phyloP scores from a whole-genome alignment of 2,113 vertebrate genomes.

The Odocoileus hemionus region DNA sequence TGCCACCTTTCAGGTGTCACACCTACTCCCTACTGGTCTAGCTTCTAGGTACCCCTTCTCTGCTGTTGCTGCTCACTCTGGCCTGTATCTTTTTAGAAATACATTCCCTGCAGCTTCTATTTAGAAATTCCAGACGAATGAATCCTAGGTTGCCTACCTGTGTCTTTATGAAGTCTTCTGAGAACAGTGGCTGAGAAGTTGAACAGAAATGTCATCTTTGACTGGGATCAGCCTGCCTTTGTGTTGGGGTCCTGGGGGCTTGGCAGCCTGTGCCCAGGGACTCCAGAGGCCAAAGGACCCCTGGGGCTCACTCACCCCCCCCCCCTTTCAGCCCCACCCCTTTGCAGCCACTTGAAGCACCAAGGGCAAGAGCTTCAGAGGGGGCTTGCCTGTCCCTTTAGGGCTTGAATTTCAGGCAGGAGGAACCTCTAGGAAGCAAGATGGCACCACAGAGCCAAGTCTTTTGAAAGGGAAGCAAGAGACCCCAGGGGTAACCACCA shows the following conservation, averaged over 20 bases:
- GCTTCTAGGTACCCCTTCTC: not conserved
- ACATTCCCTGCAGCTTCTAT: not conserved
- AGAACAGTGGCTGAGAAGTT: not conserved
- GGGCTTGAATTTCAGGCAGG: not conserved
- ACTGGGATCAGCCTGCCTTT: not conserved
- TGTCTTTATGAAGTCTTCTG: not conserved
- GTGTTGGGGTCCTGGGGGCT: not conserved
- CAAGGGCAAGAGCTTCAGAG: not conserved
- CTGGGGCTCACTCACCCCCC: not conserved
- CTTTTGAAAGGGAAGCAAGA: not conserved
- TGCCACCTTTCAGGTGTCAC: not conserved
- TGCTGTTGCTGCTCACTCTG: not conserved
- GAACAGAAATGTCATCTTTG: not conserved
- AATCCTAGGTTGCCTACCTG: not conserved
- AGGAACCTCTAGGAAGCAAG: not conserved
- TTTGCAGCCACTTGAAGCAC: not conserved
- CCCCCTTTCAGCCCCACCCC: not conserved
- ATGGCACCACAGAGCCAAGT: not conserved
- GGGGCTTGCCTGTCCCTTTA: not conserved
- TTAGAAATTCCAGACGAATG: not conserved
- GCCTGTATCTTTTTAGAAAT: not conserved
- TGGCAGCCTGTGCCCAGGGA: not conserved
- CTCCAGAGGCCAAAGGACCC: not conserved
- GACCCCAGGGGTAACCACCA: not conserved
- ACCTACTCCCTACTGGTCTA: not conserved